Evolutionary conservation across 2,113 vertebrate species (phyloP), one percentile per base, ranked within the genome.

Genomic region (Macquaria australasica): DNA sequence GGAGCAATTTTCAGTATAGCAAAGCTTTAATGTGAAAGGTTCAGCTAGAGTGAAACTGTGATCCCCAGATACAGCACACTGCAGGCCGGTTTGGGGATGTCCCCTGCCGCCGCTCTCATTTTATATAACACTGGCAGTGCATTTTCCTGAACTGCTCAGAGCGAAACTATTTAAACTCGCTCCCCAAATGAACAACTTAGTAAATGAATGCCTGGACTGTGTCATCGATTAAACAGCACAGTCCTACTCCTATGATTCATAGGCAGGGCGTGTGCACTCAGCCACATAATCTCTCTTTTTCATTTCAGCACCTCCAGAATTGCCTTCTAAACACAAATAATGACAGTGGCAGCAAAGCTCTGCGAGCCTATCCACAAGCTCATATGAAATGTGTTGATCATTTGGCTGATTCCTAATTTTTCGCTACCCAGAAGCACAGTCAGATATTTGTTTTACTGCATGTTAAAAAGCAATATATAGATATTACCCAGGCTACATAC

Each of bases 281-380:
- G 85, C 88, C 88, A 90, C 82, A 83, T 93, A 92, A 94, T 93
- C 91, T 92, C 89, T 90, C 85, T 93, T 92, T 93, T 93, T 93
- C 88, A 89, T 93, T 89, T 91, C 89, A 93, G 89, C 91, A 91
- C 76, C 90, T 88, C 73, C 84, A 93, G 91, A 93, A 92, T 91
- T 92, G 91, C 89, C 79, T 92, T 92, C 89, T 88, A 90, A 91
- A 93, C 87, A 93, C 89, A 92, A 92, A 91, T 89, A 93, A 94
- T 84, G 88, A 92, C 74, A 82, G 87, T 81, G 85, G 82, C 88
- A 91, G 91, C 89, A 87, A 87, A 88, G 79, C 81, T 79, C 76
- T 78, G 76, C 60, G 6, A 82, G 77, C 81, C 76, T 69, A 79
- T 83, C 87, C 73, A 84, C 34, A 0, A 79, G 86, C 90, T 79